phyloP scores from a whole-genome alignment of 2,888 invertebrate genomes.

The Drosophila affinis region DNA sequence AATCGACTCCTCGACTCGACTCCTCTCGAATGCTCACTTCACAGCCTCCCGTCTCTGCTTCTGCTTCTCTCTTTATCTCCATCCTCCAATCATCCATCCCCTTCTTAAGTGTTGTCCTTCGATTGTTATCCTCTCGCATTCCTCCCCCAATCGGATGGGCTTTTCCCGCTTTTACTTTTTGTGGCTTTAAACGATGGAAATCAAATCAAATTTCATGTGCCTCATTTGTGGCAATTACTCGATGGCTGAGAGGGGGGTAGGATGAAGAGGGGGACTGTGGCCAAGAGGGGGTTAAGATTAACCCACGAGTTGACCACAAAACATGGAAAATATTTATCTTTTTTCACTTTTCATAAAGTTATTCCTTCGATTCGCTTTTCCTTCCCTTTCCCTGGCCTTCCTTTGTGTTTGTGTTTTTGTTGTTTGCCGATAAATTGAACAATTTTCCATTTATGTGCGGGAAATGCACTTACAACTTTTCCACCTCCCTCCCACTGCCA shows the following conservation, averaged over 20 bases:
- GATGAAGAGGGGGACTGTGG: too few species aligned
- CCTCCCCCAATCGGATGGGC: background rate
- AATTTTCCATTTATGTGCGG: constrained; percentile 68
- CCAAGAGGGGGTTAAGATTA: constrained; percentile 13
- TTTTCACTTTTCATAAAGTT: constrained; percentile 47
- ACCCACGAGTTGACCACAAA: constrained; percentile 30
- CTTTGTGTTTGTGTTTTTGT: constrained; percentile 48
- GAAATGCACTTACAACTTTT: constrained; percentile 59
- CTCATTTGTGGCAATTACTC: constrained; percentile 42
- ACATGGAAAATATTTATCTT: constrained; percentile 40
- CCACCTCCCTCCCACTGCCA: background rate
- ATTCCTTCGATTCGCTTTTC: constrained; percentile 19
- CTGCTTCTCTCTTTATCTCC: background rate
- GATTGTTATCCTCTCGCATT: constrained; percentile 14
- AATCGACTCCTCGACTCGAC: constrained; percentile 45
- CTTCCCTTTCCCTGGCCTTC: background rate
- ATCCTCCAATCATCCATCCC: constrained; percentile 21
- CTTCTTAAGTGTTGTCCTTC: constrained; percentile 10
- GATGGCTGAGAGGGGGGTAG: background rate
- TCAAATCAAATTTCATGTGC: constrained; percentile 45
- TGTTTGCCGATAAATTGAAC: constrained; percentile 62
- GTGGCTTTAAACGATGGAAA: constrained; percentile 34
- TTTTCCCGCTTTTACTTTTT: constrained; percentile 8
- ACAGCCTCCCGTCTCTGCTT: constrained; percentile 45
- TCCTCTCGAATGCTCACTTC: constrained; percentile 59